Percentiles rank a stretch among this genome's conserved stretches.
These are phyloP conservation scores for Rutilus rutilus DNA, from an alignment of 2,113 vertebrate genomes.

Conservation along the genomic window DNA sequence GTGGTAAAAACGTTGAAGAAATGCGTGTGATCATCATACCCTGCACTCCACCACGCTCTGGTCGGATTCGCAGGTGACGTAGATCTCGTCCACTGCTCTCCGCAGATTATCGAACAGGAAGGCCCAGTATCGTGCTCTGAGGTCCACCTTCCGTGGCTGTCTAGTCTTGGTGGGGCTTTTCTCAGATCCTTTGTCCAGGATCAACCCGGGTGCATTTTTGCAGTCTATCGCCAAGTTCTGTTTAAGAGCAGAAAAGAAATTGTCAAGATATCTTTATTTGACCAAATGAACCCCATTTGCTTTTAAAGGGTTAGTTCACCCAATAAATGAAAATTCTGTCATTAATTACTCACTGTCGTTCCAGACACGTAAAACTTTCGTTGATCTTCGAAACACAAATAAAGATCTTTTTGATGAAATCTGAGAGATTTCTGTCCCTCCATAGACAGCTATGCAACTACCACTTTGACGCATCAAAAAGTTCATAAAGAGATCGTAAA, in stretches of 20 bases:
- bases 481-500: too few species aligned
- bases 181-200: constrained; percentile 87
- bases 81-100: constrained; percentile 95
- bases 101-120: constrained; percentile 98
- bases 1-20: not conserved
- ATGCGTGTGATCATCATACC: constrained; percentile 70
- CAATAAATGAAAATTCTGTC: too few species aligned
- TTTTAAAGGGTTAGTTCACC: too few species aligned
- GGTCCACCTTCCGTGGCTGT: constrained; percentile 92
- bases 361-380: too few species aligned
- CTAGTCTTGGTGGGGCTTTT: constrained; percentile 94
- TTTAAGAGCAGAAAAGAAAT: constrained; percentile 39
- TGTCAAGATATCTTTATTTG: not conserved
- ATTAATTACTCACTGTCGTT: too few species aligned
- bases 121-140: constrained; percentile 96
- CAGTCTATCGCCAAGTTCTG: constrained; percentile 81
- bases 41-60: constrained; percentile 98
- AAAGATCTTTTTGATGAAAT: too few species aligned
- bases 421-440: too few species aligned
- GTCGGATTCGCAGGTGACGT: constrained; percentile 96
- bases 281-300: not conserved
- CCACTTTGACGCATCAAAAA: too few species aligned
- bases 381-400: too few species aligned
- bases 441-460: too few species aligned
- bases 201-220: constrained; percentile 75